Base-by-base conservation (phyloP, 2,797 vertebrate species). In the Myoxocephalus aenaeus region DNA sequence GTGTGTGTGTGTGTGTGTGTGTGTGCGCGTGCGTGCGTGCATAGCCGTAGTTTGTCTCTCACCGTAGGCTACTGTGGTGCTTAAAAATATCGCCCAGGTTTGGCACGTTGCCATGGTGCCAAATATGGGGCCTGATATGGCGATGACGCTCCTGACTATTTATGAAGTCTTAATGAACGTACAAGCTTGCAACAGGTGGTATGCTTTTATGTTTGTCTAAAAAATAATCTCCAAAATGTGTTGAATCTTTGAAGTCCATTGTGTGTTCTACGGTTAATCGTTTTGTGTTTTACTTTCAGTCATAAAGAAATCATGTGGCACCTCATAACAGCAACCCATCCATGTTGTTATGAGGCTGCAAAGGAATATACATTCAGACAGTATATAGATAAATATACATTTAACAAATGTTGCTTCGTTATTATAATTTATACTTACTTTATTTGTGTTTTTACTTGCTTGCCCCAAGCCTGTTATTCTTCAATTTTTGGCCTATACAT, bases 401-500 rank as follows among this genome's bases (percentile, higher is more conserved):
- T 75, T 48, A 76, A 83, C 63, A 63, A 59, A 9, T 38, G 50
- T 69, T 58, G 65, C 77, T 73, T 69, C 62, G 56, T 79, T 84
- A 11, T 65, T 72, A 75, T 54, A 87, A 86, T 86, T 75, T 87
- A 50, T 76, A 86, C 77, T 54, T 85, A 85, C 75, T 90, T 83
- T 90, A 92, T 92, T 89, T 91, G 88, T 90, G 83, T 90, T 87
- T 65, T 86, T 73, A 83, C 77, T 83, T 77, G 77, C 89, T 82
- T 50, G 85, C 92, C 90, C 66, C 68, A 51, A 90, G 92, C 84
- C 84, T 91, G 88, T 89, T 92, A 92, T 92, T 93, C 86, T 88
- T 91, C 85, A 89, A 88, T 92, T 92, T 93, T 85, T 85, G 80
- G 81, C 86, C 90, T 84, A 91, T 94, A 87, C 89, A 94, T 95